A percentile compares a stretch with the other conserved stretches of the same genome.
These are phyloP conservation scores for Acanthosepion pharaonis DNA, from an alignment of 2,888 invertebrate species.

Conservation along the genomic window DNA sequence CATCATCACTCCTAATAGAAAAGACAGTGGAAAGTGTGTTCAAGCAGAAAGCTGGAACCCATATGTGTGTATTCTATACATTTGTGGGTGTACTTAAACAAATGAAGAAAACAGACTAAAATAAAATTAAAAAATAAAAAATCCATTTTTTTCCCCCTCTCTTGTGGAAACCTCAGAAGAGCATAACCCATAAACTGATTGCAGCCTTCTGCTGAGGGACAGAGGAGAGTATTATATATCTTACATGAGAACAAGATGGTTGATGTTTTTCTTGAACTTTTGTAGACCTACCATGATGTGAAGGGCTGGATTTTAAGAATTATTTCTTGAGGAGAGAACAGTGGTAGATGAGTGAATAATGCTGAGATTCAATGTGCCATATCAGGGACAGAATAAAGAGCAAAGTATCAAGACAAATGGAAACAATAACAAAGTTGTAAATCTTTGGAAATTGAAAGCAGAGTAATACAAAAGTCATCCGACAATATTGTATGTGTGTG, in stretches of 20 bases:
- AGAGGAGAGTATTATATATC: constrained; percentile 33
- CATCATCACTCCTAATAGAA: constrained; percentile 22
- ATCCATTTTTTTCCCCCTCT: background rate
- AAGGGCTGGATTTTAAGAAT: constrained; percentile 33
- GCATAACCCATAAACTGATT: constrained; percentile 11
- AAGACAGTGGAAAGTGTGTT: constrained; percentile 9
- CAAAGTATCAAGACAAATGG: background rate
- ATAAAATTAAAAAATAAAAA: background rate
- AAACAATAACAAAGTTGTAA: background rate
- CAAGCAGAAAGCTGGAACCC: constrained; percentile 33
- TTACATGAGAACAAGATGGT: constrained; percentile 33
- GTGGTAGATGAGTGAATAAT: background rate
- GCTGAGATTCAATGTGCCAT: background rate
- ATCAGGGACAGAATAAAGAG: background rate
- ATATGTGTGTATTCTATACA: constrained; percentile 33
- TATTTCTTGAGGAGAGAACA: constrained; percentile 33
- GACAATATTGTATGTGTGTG: no score
- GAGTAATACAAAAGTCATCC: no score
- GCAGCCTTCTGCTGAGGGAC: constrained; percentile 15
- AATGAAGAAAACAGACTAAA: constrained; percentile 33
- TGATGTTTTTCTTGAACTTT: constrained; percentile 33
- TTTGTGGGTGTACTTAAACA: background rate
- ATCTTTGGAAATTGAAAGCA: background rate
- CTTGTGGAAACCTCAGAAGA: constrained; percentile 8
- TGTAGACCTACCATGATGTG: constrained; percentile 33